A percentile compares a stretch with the other conserved stretches of the same genome.
Conservation (phyloP, 2,113 vertebrate genomes). For the Gymnorhina tibicen region DNA sequence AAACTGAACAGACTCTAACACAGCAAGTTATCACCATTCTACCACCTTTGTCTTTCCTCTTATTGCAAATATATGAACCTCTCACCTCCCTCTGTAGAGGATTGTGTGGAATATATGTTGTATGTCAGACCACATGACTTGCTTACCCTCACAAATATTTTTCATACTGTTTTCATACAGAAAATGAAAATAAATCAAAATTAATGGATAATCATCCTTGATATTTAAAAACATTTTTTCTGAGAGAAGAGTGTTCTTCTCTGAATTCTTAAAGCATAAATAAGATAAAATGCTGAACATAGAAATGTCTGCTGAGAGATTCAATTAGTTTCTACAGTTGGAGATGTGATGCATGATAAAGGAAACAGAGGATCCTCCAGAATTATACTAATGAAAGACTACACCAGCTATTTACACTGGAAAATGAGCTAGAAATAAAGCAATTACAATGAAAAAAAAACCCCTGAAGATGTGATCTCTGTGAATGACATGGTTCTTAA, state of each 20-base stretch:
- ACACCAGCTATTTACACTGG: background rate
- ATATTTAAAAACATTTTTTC: background rate
- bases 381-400: background rate
- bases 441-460: background rate
- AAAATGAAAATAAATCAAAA: background rate
- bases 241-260: background rate
- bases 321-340: background rate
- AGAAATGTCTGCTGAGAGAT: background rate
- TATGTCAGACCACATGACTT: background rate
- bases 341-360: background rate
- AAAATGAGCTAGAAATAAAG: background rate
- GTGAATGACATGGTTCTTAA: background rate
- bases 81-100: background rate
- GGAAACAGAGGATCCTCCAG: background rate
- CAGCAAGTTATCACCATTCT: background rate
- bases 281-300: background rate
- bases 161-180: background rate
- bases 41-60: background rate
- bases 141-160: background rate
- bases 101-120: background rate
- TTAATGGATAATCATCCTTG: background rate
- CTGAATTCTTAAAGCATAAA: background rate
- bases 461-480: rapidly evolving
- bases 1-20: background rate
- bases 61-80: background rate